Evolutionary conservation across 1,140 invertebrate species (phyloP), one percentile per base, ranked within the genome.

Genomic region (Neuroterus valhalla): DNA sequence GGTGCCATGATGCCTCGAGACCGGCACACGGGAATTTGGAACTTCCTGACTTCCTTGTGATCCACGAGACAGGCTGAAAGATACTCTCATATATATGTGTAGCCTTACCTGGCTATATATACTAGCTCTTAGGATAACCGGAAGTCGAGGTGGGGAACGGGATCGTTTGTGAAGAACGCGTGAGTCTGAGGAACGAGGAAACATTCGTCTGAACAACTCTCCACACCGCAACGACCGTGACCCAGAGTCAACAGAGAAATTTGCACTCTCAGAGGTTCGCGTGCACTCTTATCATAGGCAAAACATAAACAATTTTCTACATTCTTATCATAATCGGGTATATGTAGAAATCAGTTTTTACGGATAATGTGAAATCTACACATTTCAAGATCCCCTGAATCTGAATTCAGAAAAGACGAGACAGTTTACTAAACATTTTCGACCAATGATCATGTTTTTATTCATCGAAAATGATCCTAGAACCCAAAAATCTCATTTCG

Each of bases 11-110:
- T 72, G 48, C 50, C 62, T 43, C 52, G 55, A 3, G 45, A 69
- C 14, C 23, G 44, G 68, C 68, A 66, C 55, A 19, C 23, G 67
- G 23, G 26, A 71, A 19, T 52, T 38, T 70, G 17, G 15, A 14
- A 42, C 62, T 72, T 73, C 50, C 48, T 68, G 21, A 72, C 67
- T 74, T 70, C 48, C 80, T 45, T 74, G 71, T 81, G 71, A 66
- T 69, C 67, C 72, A 45, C 55, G 31, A 62, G 55, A 62, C 55
- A 26, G 55, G 15, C 68, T 70, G 74, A 62, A 46, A 80, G 68
- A 79, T 75, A 85, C 85, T 85, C 78, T 83, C 78, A 84, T 80
- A 84, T 82, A 83, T 82, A 82, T 79, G 78, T 77, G 48, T 68
- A 70, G 72, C 68, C 66, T 70, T 74, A 62, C 72, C 72, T 74